Percentiles rank a stretch among this genome's conserved stretches.
Conservation (phyloP, 1,140 invertebrate species). For the Zaprionus kolodkinae region DNA sequence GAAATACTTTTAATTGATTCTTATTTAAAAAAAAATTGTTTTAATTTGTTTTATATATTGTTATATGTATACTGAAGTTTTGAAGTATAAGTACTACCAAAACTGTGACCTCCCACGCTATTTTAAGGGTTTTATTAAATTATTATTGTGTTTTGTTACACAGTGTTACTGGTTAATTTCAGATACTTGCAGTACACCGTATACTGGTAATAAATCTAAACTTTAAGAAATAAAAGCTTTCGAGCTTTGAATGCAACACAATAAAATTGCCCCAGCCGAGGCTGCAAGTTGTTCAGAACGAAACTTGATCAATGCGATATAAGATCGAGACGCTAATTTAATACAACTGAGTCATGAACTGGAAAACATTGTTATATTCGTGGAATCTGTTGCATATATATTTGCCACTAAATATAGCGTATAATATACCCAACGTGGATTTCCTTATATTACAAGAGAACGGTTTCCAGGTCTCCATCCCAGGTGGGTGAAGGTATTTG, state of each 20-base stretch:
- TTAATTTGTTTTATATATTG: too few species aligned
- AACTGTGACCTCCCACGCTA: too few species aligned
- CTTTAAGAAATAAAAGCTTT: conserved; percentile 26
- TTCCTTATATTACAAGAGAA: conserved; percentile 51
- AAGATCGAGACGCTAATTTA: conserved; percentile 32
- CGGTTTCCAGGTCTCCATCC: conserved; percentile 71
- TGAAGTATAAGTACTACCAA: too few species aligned
- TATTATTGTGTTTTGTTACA: too few species aligned
- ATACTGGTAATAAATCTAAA: neutral
- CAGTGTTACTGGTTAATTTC: neutral
- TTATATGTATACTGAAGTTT: too few species aligned
- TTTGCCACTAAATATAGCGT: conserved; percentile 25
- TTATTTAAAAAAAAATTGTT: too few species aligned
- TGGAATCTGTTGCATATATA: neutral
- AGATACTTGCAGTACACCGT: neutral
- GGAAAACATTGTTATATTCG: conserved; percentile 12
- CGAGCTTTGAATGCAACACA: conserved; percentile 27
- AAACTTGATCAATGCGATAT: conserved; percentile 35
- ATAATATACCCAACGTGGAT: conserved; percentile 55
- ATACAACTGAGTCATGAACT: conserved; percentile 62
- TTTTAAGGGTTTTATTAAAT: too few species aligned
- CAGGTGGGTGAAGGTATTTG: conserved; percentile 38
- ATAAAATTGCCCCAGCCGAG: conserved; percentile 41
- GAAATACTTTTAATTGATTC: too few species aligned
- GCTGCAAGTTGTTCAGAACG: conserved; percentile 28